Conservation (phyloP, 2,888 invertebrate species). For the Cataglyphis livida region DNA sequence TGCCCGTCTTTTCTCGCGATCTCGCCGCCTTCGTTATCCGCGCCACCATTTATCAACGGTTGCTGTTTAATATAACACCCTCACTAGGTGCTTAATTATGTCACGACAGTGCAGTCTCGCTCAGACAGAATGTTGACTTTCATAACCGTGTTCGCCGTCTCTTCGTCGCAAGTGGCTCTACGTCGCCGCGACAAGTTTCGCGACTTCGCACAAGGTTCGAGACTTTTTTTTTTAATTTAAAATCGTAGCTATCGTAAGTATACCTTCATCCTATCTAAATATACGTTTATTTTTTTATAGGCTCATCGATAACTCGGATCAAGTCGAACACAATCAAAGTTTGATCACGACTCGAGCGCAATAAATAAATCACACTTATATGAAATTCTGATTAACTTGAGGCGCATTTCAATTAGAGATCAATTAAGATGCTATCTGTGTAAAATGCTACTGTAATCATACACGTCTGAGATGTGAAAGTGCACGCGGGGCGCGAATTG, state of each 20-base stretch:
- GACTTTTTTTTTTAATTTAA: slow-evolving; percentile 13
- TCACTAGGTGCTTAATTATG: slow-evolving; percentile 73
- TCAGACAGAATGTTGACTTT: slow-evolving; percentile 48
- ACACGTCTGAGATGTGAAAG: not conserved
- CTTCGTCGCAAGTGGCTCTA: slow-evolving; percentile 32
- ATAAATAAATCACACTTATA: not conserved
- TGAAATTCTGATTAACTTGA: not conserved
- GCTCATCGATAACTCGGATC: not conserved
- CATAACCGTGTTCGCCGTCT: slow-evolving; percentile 39
- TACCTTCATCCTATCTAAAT: not conserved
- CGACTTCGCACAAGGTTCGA: not conserved
- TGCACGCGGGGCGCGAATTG: not conserved
- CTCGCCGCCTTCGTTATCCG: slow-evolving; percentile 29
- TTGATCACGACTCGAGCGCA: not conserved
- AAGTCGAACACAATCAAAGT: not conserved
- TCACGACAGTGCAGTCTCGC: slow-evolving; percentile 55
- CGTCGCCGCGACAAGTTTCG: not conserved
- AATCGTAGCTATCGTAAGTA: not conserved
- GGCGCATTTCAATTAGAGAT: not conserved
- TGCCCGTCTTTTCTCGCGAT: slow-evolving; percentile 35
- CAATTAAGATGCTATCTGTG: not conserved
- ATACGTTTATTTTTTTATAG: not conserved
- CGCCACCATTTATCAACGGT: slow-evolving; percentile 68
- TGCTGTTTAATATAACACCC: slow-evolving; percentile 72
- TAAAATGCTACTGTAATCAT: not conserved